These are phyloP conservation scores for Eudasyphora cyanicolor DNA, from an alignment of 2,888 invertebrate species.

Conservation along the genomic window DNA sequence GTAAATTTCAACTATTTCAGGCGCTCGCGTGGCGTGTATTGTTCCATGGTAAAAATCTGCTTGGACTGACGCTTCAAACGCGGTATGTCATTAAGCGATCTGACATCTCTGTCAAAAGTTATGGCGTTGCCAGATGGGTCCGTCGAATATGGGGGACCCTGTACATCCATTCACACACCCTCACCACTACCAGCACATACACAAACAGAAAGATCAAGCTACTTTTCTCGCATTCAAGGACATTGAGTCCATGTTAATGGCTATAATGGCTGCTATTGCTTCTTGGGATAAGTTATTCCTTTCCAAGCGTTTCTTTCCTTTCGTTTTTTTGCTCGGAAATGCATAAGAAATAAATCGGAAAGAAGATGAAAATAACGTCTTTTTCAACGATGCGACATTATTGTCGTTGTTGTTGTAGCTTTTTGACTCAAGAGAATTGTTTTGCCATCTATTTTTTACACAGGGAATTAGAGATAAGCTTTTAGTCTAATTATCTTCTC, in stretches of 20 bases:
- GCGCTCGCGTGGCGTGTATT: no score
- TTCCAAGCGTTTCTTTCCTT: conserved; percentile 30
- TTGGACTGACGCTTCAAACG: no score
- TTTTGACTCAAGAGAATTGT: conserved; percentile 21
- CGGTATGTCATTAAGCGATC: no score
- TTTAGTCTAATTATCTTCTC: conserved; percentile 48
- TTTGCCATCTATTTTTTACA: conserved; percentile 40
- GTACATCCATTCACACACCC: not conserved
- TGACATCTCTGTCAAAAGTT: no score
- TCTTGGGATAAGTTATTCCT: conserved; percentile 45
- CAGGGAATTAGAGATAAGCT: conserved; percentile 26
- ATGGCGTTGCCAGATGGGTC: no score
- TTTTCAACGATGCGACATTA: not conserved
- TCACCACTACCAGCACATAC: not conserved
- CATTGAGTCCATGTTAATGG: conserved; percentile 47
- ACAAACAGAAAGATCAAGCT: not conserved
- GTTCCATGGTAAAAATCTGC: no score
- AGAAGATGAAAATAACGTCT: conserved; percentile 35
- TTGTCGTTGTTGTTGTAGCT: not conserved
- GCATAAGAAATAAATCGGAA: conserved; percentile 47
- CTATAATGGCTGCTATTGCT: conserved; percentile 41
- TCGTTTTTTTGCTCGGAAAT: not conserved
- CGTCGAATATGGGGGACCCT: no score
- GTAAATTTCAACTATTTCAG: no score
- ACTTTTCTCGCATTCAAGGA: conserved; percentile 46